phyloP scores from a whole-genome alignment of 2,113 vertebrate species.

The Nothocercus julius region DNA sequence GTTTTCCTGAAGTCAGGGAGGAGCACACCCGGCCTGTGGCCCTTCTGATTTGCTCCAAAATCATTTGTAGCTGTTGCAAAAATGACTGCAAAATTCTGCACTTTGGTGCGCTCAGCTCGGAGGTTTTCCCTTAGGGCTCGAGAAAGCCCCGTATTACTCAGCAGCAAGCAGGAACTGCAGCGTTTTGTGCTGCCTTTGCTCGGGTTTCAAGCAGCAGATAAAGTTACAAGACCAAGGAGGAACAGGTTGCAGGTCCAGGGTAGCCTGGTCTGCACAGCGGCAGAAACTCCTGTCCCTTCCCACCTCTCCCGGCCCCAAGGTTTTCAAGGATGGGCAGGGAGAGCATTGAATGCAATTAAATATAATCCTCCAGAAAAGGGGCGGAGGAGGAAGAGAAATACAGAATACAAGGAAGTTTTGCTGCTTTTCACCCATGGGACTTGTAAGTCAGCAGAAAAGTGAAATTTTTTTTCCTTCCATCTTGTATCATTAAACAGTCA shows the following conservation, averaged over 20 bases:
- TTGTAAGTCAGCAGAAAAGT: slow-evolving; percentile 20
- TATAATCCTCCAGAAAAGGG: not conserved
- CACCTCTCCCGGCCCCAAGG: not conserved
- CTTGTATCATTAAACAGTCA: not conserved
- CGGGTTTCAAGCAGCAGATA: not conserved
- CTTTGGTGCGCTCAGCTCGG: slow-evolving; percentile 26
- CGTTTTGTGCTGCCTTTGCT: not conserved
- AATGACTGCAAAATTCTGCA: not conserved
- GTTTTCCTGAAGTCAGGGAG: not conserved
- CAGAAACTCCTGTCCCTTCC: not conserved
- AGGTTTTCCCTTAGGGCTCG: not conserved
- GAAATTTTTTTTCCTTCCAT: not conserved
- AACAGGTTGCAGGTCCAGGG: not conserved
- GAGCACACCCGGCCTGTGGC: not conserved
- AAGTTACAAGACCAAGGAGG: not conserved
- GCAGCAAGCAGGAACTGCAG: not conserved
- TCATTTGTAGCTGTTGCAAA: not conserved
- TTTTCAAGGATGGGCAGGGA: not conserved
- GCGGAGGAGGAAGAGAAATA: not conserved
- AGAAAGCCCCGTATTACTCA: not conserved
- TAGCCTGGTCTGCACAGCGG: not conserved
- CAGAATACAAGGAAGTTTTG: slow-evolving; percentile 5
- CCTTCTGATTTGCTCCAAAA: not conserved
- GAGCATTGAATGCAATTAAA: not conserved
- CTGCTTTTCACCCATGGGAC: not conserved